phyloP scores from a whole-genome alignment of 2,797 vertebrate species.

The Dendrocincla tyrannina region DNA sequence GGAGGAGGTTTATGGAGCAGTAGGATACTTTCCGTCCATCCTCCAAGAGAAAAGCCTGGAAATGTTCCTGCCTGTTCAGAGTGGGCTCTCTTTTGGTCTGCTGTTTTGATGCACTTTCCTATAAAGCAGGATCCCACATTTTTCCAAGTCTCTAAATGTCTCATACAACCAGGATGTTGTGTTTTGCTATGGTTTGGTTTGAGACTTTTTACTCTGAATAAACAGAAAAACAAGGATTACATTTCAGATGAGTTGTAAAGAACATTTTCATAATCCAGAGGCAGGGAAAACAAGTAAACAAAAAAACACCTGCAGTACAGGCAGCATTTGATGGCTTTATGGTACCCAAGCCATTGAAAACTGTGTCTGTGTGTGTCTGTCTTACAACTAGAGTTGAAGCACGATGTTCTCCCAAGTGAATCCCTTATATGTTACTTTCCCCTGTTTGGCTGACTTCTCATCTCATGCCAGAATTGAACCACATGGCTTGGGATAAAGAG shows the following conservation, averaged over 20 bases:
- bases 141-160: background rate
- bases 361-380: background rate
- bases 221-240: background rate
- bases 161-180: background rate
- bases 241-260: background rate
- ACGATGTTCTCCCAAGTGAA: background rate
- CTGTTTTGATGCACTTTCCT: background rate
- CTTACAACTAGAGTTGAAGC: background rate
- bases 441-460: background rate
- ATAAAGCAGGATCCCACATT: background rate
- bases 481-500: slow-evolving; percentile 2
- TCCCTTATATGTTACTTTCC: background rate
- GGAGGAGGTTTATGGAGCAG: background rate
- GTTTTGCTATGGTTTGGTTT: background rate
- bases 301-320: background rate
- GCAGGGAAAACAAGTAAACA: background rate
- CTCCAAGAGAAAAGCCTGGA: background rate
- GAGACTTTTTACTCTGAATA: background rate
- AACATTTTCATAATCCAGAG: background rate
- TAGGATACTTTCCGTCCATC: background rate
- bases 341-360: background rate
- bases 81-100: background rate
- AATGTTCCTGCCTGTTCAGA: background rate
- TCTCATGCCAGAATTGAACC: background rate
- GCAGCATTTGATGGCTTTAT: background rate